A percentile compares a stretch with the other conserved stretches of the same genome.
These are phyloP conservation scores for Agrochola macilenta DNA, from an alignment of 2,888 invertebrate species.

Conservation along the genomic window DNA sequence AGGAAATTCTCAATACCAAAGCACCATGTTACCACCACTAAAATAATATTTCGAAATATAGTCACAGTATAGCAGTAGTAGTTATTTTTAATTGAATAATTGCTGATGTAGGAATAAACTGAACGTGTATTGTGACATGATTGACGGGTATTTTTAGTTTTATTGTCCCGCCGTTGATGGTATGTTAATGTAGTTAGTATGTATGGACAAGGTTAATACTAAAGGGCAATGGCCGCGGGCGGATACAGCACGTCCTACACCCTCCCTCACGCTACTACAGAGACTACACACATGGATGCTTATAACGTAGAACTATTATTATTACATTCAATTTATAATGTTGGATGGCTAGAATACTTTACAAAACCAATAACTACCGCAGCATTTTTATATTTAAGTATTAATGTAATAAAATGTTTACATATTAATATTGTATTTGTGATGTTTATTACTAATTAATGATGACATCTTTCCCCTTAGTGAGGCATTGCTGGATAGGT, in stretches of 20 bases:
- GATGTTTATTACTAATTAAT: conserved; percentile 37
- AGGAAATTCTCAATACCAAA: neutral
- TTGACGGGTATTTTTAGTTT: conserved; percentile 42
- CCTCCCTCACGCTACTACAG: conserved; percentile 65
- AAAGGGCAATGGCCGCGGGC: conserved; percentile 79
- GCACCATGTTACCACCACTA: neutral
- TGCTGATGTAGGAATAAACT: conserved; percentile 10
- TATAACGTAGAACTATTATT: conserved; percentile 41
- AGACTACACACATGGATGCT: conserved; percentile 61
- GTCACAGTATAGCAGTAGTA: no score
- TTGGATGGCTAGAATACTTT: neutral
- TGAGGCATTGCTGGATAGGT: conserved; percentile 27
- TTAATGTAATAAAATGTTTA: conserved; percentile 18
- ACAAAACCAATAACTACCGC: neutral
- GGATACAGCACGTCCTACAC: conserved; percentile 77
- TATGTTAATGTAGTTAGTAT: conserved; percentile 66
- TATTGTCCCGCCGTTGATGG: conserved; percentile 41
- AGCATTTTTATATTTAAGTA: neutral
- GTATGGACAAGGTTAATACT: conserved; percentile 79
- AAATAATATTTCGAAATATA: neutral
- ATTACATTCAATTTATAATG: conserved; percentile 37
- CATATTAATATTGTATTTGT: conserved; percentile 16
- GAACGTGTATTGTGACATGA: conserved; percentile 29
- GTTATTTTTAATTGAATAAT: conserved; percentile 23
- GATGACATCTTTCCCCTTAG: conserved; percentile 48